A percentile compares a stretch with the other conserved stretches of the same genome.
Conservation (phyloP, 2,888 invertebrate species). For the Parnassius mnemosyne region DNA sequence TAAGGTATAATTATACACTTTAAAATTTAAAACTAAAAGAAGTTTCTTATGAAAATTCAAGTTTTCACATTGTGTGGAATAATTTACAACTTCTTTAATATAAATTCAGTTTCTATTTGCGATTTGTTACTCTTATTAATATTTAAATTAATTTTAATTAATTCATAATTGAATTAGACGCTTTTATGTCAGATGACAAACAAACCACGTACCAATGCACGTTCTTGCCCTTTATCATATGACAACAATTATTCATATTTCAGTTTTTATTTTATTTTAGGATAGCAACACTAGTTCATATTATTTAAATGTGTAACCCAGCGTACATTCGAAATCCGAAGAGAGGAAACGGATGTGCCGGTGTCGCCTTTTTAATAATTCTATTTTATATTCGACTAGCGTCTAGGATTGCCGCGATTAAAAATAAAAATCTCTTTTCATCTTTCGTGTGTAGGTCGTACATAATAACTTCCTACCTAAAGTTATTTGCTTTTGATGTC, state of each 20-base stretch:
- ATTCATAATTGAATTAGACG: too few species aligned
- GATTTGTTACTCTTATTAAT: too few species aligned
- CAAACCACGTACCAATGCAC: too few species aligned
- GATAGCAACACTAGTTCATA: slow-evolving; percentile 20
- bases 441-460: slow-evolving; percentile 51
- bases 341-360: slow-evolving; percentile 73
- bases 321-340: slow-evolving; percentile 46
- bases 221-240: too few species aligned
- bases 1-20: too few species aligned
- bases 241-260: not conserved
- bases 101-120: too few species aligned
- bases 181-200: too few species aligned
- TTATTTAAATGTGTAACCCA: slow-evolving; percentile 32
- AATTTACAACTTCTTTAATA: too few species aligned
- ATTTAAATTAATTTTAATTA: too few species aligned
- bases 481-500: slow-evolving; percentile 54
- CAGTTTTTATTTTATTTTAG: not conserved
- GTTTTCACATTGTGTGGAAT: too few species aligned
- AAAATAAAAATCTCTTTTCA: slow-evolving; percentile 69
- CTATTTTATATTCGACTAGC: slow-evolving; percentile 63
- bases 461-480: slow-evolving; percentile 54
- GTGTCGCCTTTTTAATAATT: slow-evolving; percentile 72
- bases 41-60: too few species aligned
- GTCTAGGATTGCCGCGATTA: slow-evolving; percentile 59
- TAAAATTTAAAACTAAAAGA: too few species aligned